Evolutionary conservation across 2,113 vertebrate species (phyloP).

Genomic region (Nerophis ophidion): DNA sequence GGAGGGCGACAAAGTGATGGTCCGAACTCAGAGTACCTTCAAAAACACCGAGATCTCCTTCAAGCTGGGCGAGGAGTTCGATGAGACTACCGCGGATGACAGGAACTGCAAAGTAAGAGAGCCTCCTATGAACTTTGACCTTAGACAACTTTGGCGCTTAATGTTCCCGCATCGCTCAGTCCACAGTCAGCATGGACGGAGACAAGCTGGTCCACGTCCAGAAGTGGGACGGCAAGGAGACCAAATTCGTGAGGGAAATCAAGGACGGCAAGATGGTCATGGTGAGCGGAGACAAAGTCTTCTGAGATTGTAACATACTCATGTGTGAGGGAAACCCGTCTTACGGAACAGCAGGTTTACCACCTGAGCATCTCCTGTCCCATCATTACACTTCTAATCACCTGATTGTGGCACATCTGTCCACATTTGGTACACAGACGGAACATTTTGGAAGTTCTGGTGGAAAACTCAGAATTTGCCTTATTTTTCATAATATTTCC

Average conservation of each 20-base stretch:
- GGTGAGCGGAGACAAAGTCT: slow-evolving; percentile 70
- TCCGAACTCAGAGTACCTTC: slow-evolving; percentile 86
- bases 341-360: no score
- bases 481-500: no score
- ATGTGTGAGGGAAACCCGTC: neutral
- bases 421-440: no score
- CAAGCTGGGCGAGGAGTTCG: slow-evolving; percentile 89
- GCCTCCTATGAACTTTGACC: neutral
- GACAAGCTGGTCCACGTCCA: slow-evolving; percentile 87
- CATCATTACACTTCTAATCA: no score
- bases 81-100: slow-evolving; percentile 84
- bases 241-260: slow-evolving; percentile 85
- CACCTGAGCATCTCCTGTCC: no score
- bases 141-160: neutral
- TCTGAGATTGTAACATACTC: neutral
- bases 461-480: no score
- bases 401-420: no score
- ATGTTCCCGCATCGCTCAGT: slow-evolving; percentile 59
- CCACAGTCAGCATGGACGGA: slow-evolving; percentile 82
- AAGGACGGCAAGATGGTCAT: slow-evolving; percentile 87
- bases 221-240: slow-evolving; percentile 94
- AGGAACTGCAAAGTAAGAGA: slow-evolving; percentile 88
- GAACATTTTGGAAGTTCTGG: no score
- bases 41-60: slow-evolving; percentile 90
- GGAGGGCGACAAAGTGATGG: slow-evolving; percentile 81